Evolutionary conservation across 2,113 vertebrate species (phyloP).

Genomic region (Climacteris rufus): DNA sequence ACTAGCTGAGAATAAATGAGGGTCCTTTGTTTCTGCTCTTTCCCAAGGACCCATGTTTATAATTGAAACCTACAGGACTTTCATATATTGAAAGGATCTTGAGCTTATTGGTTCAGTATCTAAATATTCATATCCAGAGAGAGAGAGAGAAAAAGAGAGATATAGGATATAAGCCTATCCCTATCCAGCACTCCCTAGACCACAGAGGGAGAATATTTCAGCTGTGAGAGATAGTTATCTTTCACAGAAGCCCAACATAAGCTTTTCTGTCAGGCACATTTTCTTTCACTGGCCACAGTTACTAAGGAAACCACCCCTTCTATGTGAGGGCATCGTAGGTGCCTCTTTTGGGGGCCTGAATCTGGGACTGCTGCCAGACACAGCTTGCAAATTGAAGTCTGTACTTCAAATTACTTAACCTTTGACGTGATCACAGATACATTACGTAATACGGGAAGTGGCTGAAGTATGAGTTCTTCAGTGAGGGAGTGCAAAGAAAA

Average conservation of each 20-base stretch:
- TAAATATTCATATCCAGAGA: background rate
- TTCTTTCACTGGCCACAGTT: constrained; percentile 55
- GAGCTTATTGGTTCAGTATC: background rate
- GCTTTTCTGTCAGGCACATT: constrained; percentile 33
- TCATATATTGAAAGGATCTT: background rate
- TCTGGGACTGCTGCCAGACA: constrained; percentile 44
- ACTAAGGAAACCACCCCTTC: constrained; percentile 64
- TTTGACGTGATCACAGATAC: background rate
- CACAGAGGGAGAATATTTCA: background rate
- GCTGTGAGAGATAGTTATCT: background rate
- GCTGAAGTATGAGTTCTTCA: background rate
- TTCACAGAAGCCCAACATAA: background rate
- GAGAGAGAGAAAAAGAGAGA: background rate
- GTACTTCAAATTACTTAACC: constrained; percentile 27
- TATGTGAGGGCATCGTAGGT: background rate
- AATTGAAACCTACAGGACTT: background rate
- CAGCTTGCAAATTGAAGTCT: background rate
- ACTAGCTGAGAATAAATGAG: constrained; percentile 4
- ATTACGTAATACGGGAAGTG: rapidly evolving
- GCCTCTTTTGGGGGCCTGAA: background rate
- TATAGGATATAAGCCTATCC: rapidly evolving
- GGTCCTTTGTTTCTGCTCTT: background rate
- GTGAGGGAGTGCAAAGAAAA: background rate
- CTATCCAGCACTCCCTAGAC: background rate
- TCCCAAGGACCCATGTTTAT: background rate